Evolutionary conservation across 2,797 vertebrate genomes (phyloP).

Genomic region (Darevskia mixta): DNA sequence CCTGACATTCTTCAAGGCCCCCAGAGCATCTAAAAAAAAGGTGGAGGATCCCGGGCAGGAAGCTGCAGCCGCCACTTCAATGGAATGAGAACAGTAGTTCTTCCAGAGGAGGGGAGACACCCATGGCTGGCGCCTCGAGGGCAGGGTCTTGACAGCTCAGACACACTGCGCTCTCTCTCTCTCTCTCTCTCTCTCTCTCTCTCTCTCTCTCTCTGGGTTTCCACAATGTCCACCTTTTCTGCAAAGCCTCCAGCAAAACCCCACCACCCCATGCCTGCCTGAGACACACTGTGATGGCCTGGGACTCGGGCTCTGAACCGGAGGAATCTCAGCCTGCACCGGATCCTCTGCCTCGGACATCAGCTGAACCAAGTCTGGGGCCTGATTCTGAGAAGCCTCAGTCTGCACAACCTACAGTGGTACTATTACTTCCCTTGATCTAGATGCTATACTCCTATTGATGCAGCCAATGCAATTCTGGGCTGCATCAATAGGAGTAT

Average conservation of each 20-base stretch:
- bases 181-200: too few relatives aligned
- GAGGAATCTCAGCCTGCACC: too few relatives aligned
- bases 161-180: not conserved
- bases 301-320: too few relatives aligned
- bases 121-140: not conserved
- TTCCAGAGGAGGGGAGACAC: not conserved
- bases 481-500: too few relatives aligned
- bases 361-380: too few relatives aligned
- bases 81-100: not conserved
- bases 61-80: not conserved
- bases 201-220: too few relatives aligned
- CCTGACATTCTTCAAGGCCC: conserved; percentile 62
- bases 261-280: not conserved
- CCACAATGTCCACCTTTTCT: not conserved
- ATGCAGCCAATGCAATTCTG: too few relatives aligned
- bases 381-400: too few relatives aligned
- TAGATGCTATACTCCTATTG: too few relatives aligned
- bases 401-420: too few relatives aligned
- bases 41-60: conserved; percentile 48
- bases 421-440: too few relatives aligned
- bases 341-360: too few relatives aligned
- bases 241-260: not conserved
- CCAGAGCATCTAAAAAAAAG: conserved; percentile 58
- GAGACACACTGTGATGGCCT: not conserved
- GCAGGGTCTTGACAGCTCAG: not conserved